A percentile compares a stretch with the other conserved stretches of the same genome.
Conservation (phyloP, 2,113 vertebrate species). For the Perca schrenkii region DNA sequence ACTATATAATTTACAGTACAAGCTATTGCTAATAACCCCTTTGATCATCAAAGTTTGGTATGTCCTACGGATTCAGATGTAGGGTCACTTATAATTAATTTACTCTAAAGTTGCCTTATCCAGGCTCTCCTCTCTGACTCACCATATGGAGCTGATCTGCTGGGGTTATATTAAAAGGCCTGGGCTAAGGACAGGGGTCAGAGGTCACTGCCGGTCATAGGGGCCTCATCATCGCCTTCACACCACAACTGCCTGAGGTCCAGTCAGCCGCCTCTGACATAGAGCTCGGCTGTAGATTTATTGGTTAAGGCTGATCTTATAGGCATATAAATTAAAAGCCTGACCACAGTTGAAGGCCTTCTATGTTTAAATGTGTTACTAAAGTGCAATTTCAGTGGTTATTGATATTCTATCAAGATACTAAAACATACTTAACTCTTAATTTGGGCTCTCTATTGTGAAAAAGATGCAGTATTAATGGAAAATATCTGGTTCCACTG, state of each 20-base stretch:
- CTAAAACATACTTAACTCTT: not conserved
- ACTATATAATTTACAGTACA: not conserved
- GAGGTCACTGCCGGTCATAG: conserved; percentile 38
- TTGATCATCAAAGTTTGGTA: conserved; percentile 24
- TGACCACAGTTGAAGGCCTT: not conserved
- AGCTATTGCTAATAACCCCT: not conserved
- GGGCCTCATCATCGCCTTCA: conserved; percentile 16
- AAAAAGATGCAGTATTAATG: not conserved
- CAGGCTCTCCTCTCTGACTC: not conserved
- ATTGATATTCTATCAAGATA: not conserved
- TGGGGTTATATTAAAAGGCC: conserved; percentile 34
- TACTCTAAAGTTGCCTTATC: conserved; percentile 12
- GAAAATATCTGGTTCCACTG: not conserved
- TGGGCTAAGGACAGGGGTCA: conserved; percentile 39
- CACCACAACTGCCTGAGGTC: conserved; percentile 31
- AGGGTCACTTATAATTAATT: conserved; percentile 27
- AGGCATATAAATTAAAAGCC: conserved; percentile 29
- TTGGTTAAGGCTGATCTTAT: conserved; percentile 11
- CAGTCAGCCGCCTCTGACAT: not conserved
- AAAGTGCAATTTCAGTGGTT: not conserved
- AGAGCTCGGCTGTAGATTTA: conserved; percentile 20
- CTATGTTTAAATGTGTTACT: not conserved
- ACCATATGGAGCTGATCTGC: conserved; percentile 52
- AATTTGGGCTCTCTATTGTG: not conserved
- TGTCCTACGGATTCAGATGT: conserved; percentile 5